Evolutionary conservation across 1,140 invertebrate species (phyloP).

Genomic region (Ips nitidus): DNA sequence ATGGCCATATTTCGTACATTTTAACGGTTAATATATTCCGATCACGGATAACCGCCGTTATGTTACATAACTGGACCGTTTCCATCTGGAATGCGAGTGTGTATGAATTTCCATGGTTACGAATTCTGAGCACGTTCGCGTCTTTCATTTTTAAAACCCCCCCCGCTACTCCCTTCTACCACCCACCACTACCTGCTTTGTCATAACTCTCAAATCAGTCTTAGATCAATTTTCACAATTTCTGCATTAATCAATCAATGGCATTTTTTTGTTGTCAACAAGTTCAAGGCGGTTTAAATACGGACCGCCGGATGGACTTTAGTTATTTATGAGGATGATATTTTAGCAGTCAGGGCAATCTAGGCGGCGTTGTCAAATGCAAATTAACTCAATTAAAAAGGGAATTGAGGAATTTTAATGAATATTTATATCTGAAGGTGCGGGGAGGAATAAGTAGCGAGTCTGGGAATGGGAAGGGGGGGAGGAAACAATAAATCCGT

Average conservation of each 20-base stretch:
- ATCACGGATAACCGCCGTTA: conserved; percentile 16
- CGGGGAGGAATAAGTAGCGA: conserved; percentile 10
- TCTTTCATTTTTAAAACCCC: conserved; percentile 19
- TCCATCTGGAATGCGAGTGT: conserved; percentile 21
- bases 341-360: conserved; percentile 5
- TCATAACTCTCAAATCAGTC: too few relatives aligned
- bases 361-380: conserved; percentile 11
- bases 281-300: too few relatives aligned
- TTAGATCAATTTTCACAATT: too few relatives aligned
- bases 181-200: too few relatives aligned
- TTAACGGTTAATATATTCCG: conserved; percentile 6
- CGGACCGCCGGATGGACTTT: too few relatives aligned
- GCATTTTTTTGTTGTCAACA: too few relatives aligned
- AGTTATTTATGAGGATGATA: conserved; percentile 26
- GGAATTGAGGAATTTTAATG: conserved; percentile 23
- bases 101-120: conserved; percentile 17
- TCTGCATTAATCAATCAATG: too few relatives aligned
- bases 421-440: conserved; percentile 31
- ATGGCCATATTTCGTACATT: conserved; percentile 5
- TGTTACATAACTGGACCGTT: conserved; percentile 22
- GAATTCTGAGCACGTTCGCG: conserved; percentile 7
- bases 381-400: conserved; percentile 32
- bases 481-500: conserved; percentile 16
- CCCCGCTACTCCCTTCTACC: background rate
- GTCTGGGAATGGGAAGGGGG: too few relatives aligned